Evolutionary conservation across 2,113 vertebrate genomes (phyloP), one percentile per base, ranked within the genome.

Genomic region (Syngnathus floridae): DNA sequence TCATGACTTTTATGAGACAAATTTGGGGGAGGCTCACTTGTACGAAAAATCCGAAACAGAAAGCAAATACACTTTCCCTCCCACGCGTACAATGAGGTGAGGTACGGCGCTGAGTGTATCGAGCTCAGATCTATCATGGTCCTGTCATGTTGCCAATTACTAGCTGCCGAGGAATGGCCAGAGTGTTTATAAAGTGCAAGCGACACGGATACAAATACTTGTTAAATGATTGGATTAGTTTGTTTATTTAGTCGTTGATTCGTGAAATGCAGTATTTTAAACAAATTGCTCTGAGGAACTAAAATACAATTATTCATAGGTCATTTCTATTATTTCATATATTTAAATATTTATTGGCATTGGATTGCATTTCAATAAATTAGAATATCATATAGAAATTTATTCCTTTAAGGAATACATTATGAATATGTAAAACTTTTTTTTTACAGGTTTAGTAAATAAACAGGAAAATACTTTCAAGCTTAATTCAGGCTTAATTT

Each of bases 101-200:
- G 45, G 45, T 73, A 54, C 65, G 69, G 68, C 46, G 60, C 60
- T 61, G 54, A 70, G 70, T 81, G 75, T 35, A 84, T 70, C 62
- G 65, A 76, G 75, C 78, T 72, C 74, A 38, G 21, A 80, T 75
- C 74, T 46, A 58, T 83, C 71, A 82, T 65, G 57, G 74, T 76
- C 59, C 8, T 37, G 49, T 66, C 67, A 55, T 56, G 66, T 76
- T 62, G 61, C 62, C 46, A 80, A 77, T 75, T 71, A n/a, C n/a
- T n/a, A 64, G 45, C 13, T 68, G 22, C 67, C 69, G 48, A 45
- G 26, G 19, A 26, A 17, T 5, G 49, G 10, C n/a, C 1, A 51
- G 7, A 22, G 49, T n/a, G 48, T 8, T n/a, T 51, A 51, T n/a
- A n/a, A 7, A 8, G 17, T 22, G 49, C n/a, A 7, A 21, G 9